A percentile compares a stretch with the other conserved stretches of the same genome.
Conservation (phyloP, 1,140 invertebrate genomes). For the Trinorchestia longiramus region DNA sequence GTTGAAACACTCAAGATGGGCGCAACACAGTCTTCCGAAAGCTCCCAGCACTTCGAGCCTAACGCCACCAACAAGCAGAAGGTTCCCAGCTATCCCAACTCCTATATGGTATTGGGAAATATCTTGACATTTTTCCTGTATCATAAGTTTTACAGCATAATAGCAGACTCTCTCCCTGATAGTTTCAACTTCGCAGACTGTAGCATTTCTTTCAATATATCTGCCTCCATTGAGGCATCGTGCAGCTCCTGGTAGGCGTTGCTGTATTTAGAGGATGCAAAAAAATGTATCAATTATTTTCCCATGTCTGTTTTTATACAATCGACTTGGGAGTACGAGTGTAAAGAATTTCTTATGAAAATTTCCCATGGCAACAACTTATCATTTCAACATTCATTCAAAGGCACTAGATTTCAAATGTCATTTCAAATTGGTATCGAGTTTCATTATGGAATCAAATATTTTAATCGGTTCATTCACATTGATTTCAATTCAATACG, state of each 20-base stretch:
- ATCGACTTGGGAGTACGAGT: no score
- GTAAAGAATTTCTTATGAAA: no score
- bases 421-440: no score
- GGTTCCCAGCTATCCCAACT: neutral
- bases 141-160: neutral
- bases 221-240: neutral
- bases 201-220: neutral
- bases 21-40: neutral
- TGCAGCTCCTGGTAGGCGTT: neutral
- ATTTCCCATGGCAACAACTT: no score
- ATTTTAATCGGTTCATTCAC: no score
- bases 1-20: neutral
- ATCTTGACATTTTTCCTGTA: constrained; percentile 17
- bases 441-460: no score
- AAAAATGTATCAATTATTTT: no score
- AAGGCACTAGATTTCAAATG: no score
- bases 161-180: neutral
- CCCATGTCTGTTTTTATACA: no score
- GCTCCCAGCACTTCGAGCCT: neutral
- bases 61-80: neutral
- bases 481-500: no score
- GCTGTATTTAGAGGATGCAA: neutral
- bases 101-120: neutral
- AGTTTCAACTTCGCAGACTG: neutral
- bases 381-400: no score